A percentile compares a stretch with the other conserved stretches of the same genome.
Evolutionary conservation across 2,113 vertebrate species (phyloP).

Genomic region (Progne subis): DNA sequence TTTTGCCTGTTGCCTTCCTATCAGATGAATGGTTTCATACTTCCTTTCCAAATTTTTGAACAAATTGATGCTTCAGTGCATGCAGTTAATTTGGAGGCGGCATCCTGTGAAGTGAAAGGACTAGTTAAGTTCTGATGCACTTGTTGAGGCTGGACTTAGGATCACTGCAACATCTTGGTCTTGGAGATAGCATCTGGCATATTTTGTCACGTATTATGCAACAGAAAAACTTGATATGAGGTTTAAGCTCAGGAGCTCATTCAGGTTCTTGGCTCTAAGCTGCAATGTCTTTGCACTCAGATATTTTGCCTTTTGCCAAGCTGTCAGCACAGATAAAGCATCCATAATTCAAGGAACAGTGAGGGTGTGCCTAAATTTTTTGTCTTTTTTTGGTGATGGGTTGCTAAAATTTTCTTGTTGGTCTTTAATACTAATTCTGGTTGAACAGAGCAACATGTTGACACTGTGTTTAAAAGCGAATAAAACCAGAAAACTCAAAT

Average conservation of each 20-base stretch:
- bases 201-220: not conserved
- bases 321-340: not conserved
- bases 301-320: not conserved
- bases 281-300: rapidly evolving
- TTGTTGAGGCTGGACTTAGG: not conserved
- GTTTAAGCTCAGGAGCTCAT: not conserved
- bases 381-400: not conserved
- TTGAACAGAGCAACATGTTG: not conserved
- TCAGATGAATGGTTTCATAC: not conserved
- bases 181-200: not conserved
- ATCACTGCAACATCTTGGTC: not conserved
- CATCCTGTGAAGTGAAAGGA: not conserved
- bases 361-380: not conserved
- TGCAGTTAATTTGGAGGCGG: not conserved
- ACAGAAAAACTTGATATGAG: not conserved
- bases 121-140: not conserved
- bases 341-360: not conserved
- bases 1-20: not conserved
- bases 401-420: not conserved
- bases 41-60: not conserved
- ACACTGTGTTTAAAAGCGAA: not conserved
- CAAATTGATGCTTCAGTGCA: rapidly evolving
- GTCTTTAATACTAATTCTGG: not conserved
- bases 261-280: not conserved
- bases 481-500: not conserved